Conservation (phyloP, 2,797 vertebrate species). For the Scolopax rusticola region DNA sequence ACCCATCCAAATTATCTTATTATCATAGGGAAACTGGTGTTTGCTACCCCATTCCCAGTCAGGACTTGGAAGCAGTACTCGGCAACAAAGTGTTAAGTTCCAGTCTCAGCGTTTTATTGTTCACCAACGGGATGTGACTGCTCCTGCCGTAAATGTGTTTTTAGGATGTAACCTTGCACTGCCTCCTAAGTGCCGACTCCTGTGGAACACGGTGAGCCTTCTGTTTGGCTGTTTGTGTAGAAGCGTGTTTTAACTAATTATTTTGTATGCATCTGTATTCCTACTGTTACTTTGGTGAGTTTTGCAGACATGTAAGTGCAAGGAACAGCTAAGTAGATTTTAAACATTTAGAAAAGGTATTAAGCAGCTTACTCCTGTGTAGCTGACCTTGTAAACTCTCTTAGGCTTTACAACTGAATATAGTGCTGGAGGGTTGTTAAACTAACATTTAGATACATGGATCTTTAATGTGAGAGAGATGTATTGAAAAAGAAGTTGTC, state of each 20-base stretch:
- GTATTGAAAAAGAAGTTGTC: not conserved
- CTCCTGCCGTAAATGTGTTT: constrained; percentile 28
- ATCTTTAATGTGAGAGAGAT: not conserved
- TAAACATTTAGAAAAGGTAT: not conserved
- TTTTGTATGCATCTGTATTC: not conserved
- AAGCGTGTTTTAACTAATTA: not conserved
- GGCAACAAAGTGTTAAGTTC: constrained; percentile 47
- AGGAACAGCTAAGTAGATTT: not conserved
- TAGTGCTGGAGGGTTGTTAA: not conserved
- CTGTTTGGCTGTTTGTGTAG: not conserved
- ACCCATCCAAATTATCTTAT: not conserved
- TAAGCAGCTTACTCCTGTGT: constrained; percentile 30
- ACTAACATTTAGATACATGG: not conserved
- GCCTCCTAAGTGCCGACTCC: constrained; percentile 2
- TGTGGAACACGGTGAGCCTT: constrained; percentile 53
- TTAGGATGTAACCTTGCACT: constrained; percentile 53
- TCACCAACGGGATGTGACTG: not conserved
- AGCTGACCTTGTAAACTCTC: constrained; percentile 48
- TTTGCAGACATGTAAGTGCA: not conserved
- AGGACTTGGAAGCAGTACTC: not conserved
- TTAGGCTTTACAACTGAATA: not conserved
- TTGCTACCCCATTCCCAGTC: not conserved
- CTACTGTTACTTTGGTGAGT: not conserved
- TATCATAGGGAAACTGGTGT: not conserved
- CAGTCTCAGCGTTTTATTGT: constrained; percentile 42